Percentiles rank a stretch among this genome's conserved stretches.
Conservation (phyloP, 1,140 invertebrate species). For the fruit fly (Drosophila melanogaster) region Release_6_plus_ISO1_MT NT_033777.3:30729001-30729500, state of each 20-base stretch:
- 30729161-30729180: too few relatives aligned
- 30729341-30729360: slow-evolving; percentile 50
- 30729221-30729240: too few relatives aligned
- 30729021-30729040: slow-evolving; percentile 79
- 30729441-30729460: slow-evolving; percentile 84
- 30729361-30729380: slow-evolving; percentile 16
- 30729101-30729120: slow-evolving; percentile 76
- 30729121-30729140: slow-evolving; percentile 75
- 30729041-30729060: slow-evolving; percentile 77
- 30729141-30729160: slow-evolving; percentile 4
- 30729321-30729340: slow-evolving; percentile 53
- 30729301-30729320: slow-evolving; percentile 11
- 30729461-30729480: slow-evolving; percentile 62
- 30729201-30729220: too few relatives aligned
- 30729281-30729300: slow-evolving; percentile 1
- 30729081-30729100: slow-evolving; percentile 70
- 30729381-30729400: slow-evolving; percentile 61
- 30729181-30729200: too few relatives aligned
- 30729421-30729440: slow-evolving; percentile 81
- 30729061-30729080: slow-evolving; percentile 83
- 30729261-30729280: too few relatives aligned
- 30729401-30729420: slow-evolving; percentile 80
- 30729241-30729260: too few relatives aligned
- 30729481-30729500: slow-evolving; percentile 57
- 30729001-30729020: slow-evolving; percentile 29